Base-by-base conservation (phyloP, 2,888 invertebrate species). In the Thymelicus sylvestris region DNA sequence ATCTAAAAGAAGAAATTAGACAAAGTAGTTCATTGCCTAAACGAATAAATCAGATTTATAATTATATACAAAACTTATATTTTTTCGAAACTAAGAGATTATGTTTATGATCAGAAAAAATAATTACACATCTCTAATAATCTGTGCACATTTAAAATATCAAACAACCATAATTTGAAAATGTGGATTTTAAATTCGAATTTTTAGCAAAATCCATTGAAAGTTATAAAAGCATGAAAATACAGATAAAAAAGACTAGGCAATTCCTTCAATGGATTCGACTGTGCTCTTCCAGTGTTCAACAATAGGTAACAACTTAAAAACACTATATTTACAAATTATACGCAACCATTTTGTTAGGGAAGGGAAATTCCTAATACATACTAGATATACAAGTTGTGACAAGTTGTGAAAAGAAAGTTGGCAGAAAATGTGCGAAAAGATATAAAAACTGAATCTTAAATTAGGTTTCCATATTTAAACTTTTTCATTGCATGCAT, bases 191-290 rank as follows among this genome's bases (percentile, higher is more conserved):
- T 8, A 31, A 57, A 59, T 48, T 48, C 60, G 60, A 48, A 47
- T 38, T 38, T 38, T 38, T 52, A 84, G 85, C 80, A 78, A 85
- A 89, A 90, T 89, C 84, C 86, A 87, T 86, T 83, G 74, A 73
- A 80, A 85, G 86, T 77, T 74, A 77, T 69, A 81, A 78, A 76
- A 78, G 77, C 78, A 78, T 80, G 76, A 74, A 82, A 83, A 87
- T 86, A 88, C 87, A 90, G 89, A 89, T 88, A 84, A 83, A 86
- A 84, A 85, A 83, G 91, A 91, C 92, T 91, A 91, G 91, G 83
- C 59, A 64, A 77, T 77, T 75, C 84, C 83, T 81, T 76, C 79
- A 86, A 88, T 85, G 84, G 84, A 90, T 86, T 87, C 80, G 76
- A 84, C 86, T 82, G 31, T 60, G 24, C 15, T 48, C 48, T 38